phyloP scores from a whole-genome alignment of 2,113 vertebrate genomes.

The Neogobius melanostomus region DNA sequence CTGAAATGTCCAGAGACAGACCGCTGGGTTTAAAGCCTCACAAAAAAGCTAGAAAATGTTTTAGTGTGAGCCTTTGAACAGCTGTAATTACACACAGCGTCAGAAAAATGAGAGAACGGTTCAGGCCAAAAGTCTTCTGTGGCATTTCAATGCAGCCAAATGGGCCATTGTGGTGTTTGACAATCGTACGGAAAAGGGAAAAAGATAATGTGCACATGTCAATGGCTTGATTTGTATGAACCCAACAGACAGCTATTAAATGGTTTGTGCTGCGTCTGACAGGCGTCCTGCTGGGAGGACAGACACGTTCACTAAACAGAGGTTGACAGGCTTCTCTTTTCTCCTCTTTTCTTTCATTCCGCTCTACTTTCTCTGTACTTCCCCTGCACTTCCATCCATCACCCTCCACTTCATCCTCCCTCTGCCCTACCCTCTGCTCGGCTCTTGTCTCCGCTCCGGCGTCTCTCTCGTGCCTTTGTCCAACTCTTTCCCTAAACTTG shows the following conservation, averaged over 20 bases:
- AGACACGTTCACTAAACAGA: constrained; percentile 77
- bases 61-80: constrained; percentile 25
- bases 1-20: constrained; percentile 1
- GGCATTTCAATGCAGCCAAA: constrained; percentile 38
- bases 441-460: constrained; percentile 24
- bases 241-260: constrained; percentile 73
- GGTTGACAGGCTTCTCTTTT: constrained; percentile 79
- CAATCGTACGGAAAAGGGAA: constrained; percentile 41
- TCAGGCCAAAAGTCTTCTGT: constrained; percentile 15
- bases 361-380: constrained; percentile 74
- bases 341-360: constrained; percentile 67
- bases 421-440: constrained; percentile 52
- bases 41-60: constrained; percentile 30
- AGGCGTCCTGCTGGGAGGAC: constrained; percentile 72
- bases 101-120: constrained; percentile 27
- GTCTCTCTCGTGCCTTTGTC: constrained; percentile 32
- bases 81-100: constrained; percentile 41
- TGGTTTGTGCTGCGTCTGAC: constrained; percentile 72
- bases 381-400: constrained; percentile 72
- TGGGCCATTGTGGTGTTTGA: constrained; percentile 59
- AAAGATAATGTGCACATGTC: constrained; percentile 75
- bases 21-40: constrained; percentile 15
- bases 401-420: constrained; percentile 66
- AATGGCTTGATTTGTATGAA: constrained; percentile 74
- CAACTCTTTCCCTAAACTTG: constrained; percentile 46